A percentile compares a stretch with the other conserved stretches of the same genome.
phyloP scores from a whole-genome alignment of 2,113 vertebrate genomes.

The Myotis lucifugus region DNA sequence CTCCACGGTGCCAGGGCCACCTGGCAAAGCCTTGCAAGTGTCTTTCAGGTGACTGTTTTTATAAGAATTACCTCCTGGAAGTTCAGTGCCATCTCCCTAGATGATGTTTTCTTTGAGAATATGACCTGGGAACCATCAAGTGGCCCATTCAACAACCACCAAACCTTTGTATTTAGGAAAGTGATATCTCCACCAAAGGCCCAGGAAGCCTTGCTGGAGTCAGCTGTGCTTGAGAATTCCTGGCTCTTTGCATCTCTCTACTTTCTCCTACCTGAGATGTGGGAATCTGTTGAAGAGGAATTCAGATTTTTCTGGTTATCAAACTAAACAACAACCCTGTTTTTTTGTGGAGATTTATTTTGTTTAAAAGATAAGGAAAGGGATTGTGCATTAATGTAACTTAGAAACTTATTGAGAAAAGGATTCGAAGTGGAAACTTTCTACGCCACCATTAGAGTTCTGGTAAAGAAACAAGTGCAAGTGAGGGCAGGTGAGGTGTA shows the following conservation, averaged over 20 bases:
- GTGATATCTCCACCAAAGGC: rapidly evolving
- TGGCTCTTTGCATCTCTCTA: background rate
- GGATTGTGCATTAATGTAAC: background rate
- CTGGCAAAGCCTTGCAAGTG: background rate
- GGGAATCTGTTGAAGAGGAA: background rate
- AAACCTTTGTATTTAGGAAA: background rate
- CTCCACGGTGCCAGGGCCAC: background rate
- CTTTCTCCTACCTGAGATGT: background rate
- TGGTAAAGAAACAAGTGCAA: constrained; percentile 19
- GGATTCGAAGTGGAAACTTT: constrained; percentile 34
- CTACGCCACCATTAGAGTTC: background rate
- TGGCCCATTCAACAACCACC: background rate
- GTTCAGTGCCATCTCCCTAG: background rate
- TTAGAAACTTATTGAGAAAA: background rate
- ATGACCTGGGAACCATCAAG: background rate
- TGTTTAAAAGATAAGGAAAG: constrained; percentile 52
- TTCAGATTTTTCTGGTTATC: constrained; percentile 24
- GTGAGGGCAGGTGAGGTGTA: constrained; percentile 15
- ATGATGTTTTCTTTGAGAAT: background rate
- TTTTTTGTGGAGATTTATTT: constrained; percentile 34
- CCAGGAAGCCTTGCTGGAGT: background rate
- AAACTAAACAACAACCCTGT: background rate
- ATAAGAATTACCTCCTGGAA: background rate
- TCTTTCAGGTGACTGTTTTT: background rate
- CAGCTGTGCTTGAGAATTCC: background rate